Evolutionary conservation across 2,888 invertebrate genomes (phyloP).

Genomic region (Hedya salicella): DNA sequence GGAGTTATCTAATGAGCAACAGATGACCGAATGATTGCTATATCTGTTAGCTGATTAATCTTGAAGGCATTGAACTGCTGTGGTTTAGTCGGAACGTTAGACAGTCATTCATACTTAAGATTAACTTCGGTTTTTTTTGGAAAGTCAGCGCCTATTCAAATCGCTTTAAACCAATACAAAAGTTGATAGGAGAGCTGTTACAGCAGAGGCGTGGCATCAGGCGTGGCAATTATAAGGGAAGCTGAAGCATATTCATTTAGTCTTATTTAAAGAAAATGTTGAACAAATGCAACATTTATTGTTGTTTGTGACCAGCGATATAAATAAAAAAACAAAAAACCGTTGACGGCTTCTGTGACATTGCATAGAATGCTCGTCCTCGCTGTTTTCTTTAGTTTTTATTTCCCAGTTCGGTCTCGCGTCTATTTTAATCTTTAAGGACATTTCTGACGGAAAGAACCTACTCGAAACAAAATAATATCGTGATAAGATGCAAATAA

Average conservation of each 20-base stretch:
- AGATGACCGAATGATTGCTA: constrained; percentile 11
- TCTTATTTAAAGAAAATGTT: too few relatives aligned
- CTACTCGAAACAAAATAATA: constrained; percentile 14
- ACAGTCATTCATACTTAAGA: neutral
- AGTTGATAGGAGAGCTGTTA: too few relatives aligned
- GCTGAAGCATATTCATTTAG: too few relatives aligned
- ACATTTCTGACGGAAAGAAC: constrained; percentile 20
- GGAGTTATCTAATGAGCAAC: neutral
- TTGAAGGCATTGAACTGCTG: neutral
- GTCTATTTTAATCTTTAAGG: constrained; percentile 17
- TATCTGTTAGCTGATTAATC: neutral
- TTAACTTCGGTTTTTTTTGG: too few relatives aligned
- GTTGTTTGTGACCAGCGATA: too few relatives aligned
- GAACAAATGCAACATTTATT: neutral
- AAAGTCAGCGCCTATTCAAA: too few relatives aligned
- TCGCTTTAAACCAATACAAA: too few relatives aligned
- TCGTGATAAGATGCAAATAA: constrained; percentile 18
- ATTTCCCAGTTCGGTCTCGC: neutral
- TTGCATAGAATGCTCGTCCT: neutral
- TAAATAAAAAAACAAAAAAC: too few relatives aligned
- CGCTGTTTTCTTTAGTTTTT: neutral
- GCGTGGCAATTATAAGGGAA: too few relatives aligned
- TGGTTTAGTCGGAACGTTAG: neutral
- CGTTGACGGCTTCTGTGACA: too few relatives aligned
- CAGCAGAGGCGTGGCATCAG: too few relatives aligned